Base-by-base conservation (phyloP, 2,888 invertebrate species). In the Chelonus formosanus region DNA sequence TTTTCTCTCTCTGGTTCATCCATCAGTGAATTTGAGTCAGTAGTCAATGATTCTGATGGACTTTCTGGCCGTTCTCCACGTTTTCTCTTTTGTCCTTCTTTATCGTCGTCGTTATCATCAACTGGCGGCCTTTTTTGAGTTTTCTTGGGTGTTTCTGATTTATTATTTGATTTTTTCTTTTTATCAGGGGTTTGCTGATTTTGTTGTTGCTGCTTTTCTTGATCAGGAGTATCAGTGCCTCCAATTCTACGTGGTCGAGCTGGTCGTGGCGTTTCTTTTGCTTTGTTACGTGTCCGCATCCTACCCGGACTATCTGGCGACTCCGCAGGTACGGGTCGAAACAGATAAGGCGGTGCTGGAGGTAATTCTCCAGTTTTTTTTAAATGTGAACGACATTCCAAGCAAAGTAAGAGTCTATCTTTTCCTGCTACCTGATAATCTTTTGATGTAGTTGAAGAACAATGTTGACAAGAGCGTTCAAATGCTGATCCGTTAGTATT, bases 221-320 rank as follows among this genome's bases (percentile, higher is more conserved):
- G 84, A 64, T 84, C 88, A 31, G 88, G 88, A n/a, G 88, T 88
- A 66, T 88, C 88, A 47, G 87, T 87, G 20, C 87, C 84, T 74
- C 88, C 89, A 54, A 78, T 79, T 71, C 90, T 86, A 84, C 90
- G 89, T 52, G 89, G 89, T 77, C 89, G 85, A 44, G 85, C 80
- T 52, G 85, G 79, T 75, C 84, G 81, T 58, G 83, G 80, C 67
- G 79, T 83, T 85, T 94, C 91, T 86, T 94, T 93, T 61, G 91
- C 90, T 76, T 88, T 89, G 85, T 93, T 92, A 77, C 95, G 88
- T 70, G 95, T 95, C 82, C 95, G 90, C 92, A 95, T 94, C 84
- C 95, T 90, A 82, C 93, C 94, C 61, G 95, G 95, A 81, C 92
- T 92, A 82, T 94, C 94, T 77, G 90, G 90, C 77, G 89, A 91